A percentile compares a stretch with the other conserved stretches of the same genome.
These are phyloP conservation scores for Chymomyza fuscimana DNA, from an alignment of 2,888 invertebrate genomes.

Conservation along the genomic window DNA sequence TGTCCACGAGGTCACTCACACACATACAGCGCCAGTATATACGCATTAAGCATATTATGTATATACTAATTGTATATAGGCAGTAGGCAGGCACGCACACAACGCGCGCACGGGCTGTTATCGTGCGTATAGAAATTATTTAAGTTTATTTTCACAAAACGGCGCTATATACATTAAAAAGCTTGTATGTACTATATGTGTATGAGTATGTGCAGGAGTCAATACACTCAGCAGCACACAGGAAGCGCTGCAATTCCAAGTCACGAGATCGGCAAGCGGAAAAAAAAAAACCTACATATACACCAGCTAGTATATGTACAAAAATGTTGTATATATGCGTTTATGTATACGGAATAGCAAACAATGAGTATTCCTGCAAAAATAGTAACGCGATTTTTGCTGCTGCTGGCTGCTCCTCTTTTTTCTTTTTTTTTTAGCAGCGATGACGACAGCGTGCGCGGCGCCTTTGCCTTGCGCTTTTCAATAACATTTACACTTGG, in stretches of 20 bases:
- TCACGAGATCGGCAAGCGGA: conserved; percentile 48
- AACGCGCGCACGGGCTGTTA: neutral
- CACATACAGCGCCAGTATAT: neutral
- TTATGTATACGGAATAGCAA: conserved; percentile 39
- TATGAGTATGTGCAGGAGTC: conserved; percentile 37
- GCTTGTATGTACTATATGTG: conserved; percentile 1
- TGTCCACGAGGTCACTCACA: conserved; percentile 12
- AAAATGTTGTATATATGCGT: conserved; percentile 9
- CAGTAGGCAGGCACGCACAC: conserved; percentile 17
- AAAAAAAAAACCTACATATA: conserved; percentile 1
- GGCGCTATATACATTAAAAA: conserved; percentile 45
- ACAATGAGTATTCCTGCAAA: conserved; percentile 50
- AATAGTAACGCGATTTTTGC: conserved; percentile 48
- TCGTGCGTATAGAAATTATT: conserved; percentile 40
- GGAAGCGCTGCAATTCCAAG: conserved; percentile 30
- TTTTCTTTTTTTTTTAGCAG: conserved; percentile 52
- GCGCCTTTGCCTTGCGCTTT: conserved; percentile 59
- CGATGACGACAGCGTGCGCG: conserved; percentile 70
- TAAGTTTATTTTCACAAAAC: conserved; percentile 60
- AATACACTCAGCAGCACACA: conserved; percentile 45
- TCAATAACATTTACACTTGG: conserved; percentile 73
- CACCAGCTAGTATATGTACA: conserved; percentile 8
- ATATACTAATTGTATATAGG: neutral
- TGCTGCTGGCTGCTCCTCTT: conserved; percentile 45
- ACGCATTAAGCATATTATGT: neutral